Evolutionary conservation across 1,140 invertebrate species (phyloP), one percentile per base, ranked within the genome.

Genomic region (Microplitis demolitor): DNA sequence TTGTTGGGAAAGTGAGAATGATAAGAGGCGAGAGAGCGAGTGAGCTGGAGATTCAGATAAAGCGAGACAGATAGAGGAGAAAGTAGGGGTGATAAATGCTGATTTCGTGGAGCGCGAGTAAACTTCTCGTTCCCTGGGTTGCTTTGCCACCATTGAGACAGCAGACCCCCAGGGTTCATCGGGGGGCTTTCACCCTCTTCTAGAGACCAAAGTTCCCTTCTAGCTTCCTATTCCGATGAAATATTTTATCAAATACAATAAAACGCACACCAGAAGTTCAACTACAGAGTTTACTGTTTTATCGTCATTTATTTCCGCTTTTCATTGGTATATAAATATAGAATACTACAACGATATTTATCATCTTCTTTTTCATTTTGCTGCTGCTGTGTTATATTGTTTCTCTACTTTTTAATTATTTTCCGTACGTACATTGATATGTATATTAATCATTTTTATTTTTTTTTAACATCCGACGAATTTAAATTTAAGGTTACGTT

Each of bases 81-180:
- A 45, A 45, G 39, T 45, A 45, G 72, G 67, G 79, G 78, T 80
- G 81, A 84, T 85, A 83, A 85, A 84, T 83, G 80, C 82, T 84
- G 83, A 85, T 84, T 84, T 72, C 72, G 66, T 73, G 66, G 58
- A 72, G 45, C 60, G 4, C 45, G 51, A 50, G 45, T 61, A 16
- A 51, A 45, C 69, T 61, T 63, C 35, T 62, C 68, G 35, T 60
- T 33, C 56, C 50, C 51, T 68, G 24, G 16, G 14, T 58, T 34
- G 34, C 63, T 24, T 45, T 45, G 24, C 37, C 63, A 37, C 39
- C 63, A n/a, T 34, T 33, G 60, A n/a, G 31, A 62, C 33, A 37
- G 60, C 33, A 35, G n/a, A 61, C 13, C 33, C 8, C 14, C 11
- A 31, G 37, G 63, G 63, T 45, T 45, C 39, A 45, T 11, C 53